Evolutionary conservation across 92 coral and sea anemone species (phyloP), one percentile per base, ranked within the genome.

Genomic region (Palythoa grandis): DNA sequence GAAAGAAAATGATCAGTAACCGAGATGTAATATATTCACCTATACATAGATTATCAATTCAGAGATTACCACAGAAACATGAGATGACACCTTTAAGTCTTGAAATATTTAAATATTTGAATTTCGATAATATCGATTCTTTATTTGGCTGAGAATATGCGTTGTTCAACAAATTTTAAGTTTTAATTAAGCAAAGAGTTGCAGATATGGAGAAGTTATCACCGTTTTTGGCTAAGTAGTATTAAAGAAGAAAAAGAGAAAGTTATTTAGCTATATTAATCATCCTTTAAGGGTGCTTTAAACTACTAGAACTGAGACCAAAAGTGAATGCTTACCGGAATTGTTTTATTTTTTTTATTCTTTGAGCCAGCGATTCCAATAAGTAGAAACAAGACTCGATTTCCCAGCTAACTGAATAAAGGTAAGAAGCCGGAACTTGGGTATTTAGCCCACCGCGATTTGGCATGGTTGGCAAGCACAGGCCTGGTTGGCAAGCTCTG

Each of bases 81-180:
- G 52, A 79, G 20, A 6, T 9, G 48, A 29, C 39, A 9, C 54
- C 7, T 78, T 79, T 17, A 24, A 80, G 22, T 5, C 74, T 69
- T 25, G n/a, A 66, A n/a, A 67, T 65, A 80, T 80, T 80, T 80
- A 80, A 80, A 39, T 70, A 66, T 80, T 69, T 69, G 39, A 69
- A 69, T 69, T 77, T 79, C 72, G 72, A 50, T 68, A 47, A 63
- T 17, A 57, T 25, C 74, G 63, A 65, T 20, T 65, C 25, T 66
- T 70, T 67, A 23, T 23, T 79, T 80, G 37, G 37, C 66, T 13
- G 14, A 65, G 15, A 80, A 4, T 22, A 66, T 48, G 66, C 15
- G 35, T 70, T 43, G 70, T n/a, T 9, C 48, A 39, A 61, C 16
- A 19, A 78, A 15, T 78, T 15, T 15, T 80, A 2, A 4, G 29